Percentiles rank a stretch among this genome's conserved stretches.
phyloP scores from a whole-genome alignment of 2,797 vertebrate genomes.

The Hyperoplus immaculatus region DNA sequence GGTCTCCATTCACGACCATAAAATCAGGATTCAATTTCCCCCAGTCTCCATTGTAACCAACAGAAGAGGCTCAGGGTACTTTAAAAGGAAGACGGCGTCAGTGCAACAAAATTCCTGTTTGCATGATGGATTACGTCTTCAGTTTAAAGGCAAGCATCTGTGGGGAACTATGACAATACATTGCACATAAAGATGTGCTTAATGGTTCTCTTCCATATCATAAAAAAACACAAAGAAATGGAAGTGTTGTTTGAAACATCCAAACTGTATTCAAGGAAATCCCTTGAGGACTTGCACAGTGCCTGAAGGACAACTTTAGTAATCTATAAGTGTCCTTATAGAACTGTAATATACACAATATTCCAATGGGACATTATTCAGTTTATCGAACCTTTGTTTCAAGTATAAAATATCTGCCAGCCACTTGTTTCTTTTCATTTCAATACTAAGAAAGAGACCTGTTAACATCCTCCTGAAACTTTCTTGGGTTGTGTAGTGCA shows the following conservation, averaged over 20 bases:
- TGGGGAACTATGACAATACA: conserved; percentile 23
- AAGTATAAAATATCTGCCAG: background rate
- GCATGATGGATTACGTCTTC: conserved; percentile 39
- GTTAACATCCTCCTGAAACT: background rate
- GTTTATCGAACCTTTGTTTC: conserved; percentile 2
- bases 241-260: conserved; percentile 15
- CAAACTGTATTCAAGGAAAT: background rate
- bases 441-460: too few relatives aligned
- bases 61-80: conserved; percentile 24
- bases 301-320: conserved; percentile 8
- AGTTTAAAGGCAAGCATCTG: conserved; percentile 23
- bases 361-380: background rate
- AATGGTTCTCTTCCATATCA: conserved; percentile 5
- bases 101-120: conserved; percentile 37
- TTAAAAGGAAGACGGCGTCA: conserved; percentile 41
- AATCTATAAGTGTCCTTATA: background rate
- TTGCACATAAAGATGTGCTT: conserved; percentile 14
- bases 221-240: conserved; percentile 15
- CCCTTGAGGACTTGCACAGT: conserved; percentile 1
- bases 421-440: too few relatives aligned
- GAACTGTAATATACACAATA: background rate
- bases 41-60: conserved; percentile 34
- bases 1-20: conserved; percentile 42
- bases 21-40: conserved; percentile 67
- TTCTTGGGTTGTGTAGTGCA: background rate